Base-by-base conservation (phyloP, 2,113 vertebrate genomes). In the Haemorhous mexicanus region DNA sequence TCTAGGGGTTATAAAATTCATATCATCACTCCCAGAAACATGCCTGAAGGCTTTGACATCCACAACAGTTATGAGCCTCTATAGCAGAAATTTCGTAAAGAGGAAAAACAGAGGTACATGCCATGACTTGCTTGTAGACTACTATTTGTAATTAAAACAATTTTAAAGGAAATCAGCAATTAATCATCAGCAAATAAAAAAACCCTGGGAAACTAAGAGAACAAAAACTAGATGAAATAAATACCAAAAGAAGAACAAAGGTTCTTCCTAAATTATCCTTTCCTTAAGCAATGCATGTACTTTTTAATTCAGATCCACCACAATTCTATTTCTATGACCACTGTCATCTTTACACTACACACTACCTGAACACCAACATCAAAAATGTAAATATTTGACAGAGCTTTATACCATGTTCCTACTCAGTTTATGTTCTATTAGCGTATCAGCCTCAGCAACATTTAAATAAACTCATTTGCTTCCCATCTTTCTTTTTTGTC, bases 331-430 rank as follows among this genome's bases (percentile, higher is more conserved):
- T 28, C 28, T 74, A 5, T 17, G 27, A 55, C 35, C 41, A 19
- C 0, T 63, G 26, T 64, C n/a, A 68, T 61, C 26, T 53, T 64
- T 85, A 39, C 19, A 73, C 19, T 53, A 77, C 35, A 73, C 10
- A 69, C 26, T 47, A 95, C 50, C 59, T 84, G 68, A 88, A 85
- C 13, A 86, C 3, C 20, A 88, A 22, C 68, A 87, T 22, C 6
- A 88, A 92, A 92, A 92, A 63, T 44, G 84, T 90, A 93, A 95
- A 93, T 92, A 96, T 91, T 96, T 90, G 33, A 77, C 15, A 27
- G 56, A 93, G 67, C 15, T 50, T 95, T 95, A 81, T n/a, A 22
- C 33, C 44, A 52, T 9, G 28, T 39, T 95, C 92, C 90, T 78
- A 90, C 92, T 92, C 90, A 84, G 37, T 84, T 90, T 94, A 80